Evolutionary conservation across 2,888 invertebrate genomes (phyloP).

Genomic region (Philereme transversata): DNA sequence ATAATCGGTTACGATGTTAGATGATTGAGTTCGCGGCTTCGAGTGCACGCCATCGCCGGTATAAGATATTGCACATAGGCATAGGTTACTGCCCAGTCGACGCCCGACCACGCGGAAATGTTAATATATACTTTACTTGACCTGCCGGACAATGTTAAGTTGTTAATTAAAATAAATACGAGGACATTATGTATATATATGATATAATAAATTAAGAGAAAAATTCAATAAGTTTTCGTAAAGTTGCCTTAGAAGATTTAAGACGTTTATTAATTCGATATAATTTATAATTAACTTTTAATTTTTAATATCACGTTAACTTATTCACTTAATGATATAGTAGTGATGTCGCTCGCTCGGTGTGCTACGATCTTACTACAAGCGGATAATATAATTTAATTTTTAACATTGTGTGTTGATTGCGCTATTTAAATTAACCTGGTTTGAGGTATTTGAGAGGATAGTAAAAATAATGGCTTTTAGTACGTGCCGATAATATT

Average conservation of each 20-base stretch:
- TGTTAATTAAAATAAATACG: conserved; percentile 71
- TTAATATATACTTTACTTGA: conserved; percentile 62
- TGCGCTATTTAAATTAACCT: conserved; percentile 73
- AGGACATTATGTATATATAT: conserved; percentile 83
- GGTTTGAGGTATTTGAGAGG: conserved; percentile 55
- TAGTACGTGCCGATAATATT: conserved; percentile 65
- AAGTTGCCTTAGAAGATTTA: conserved; percentile 78
- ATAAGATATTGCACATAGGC: conserved; percentile 50
- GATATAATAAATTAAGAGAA: conserved; percentile 81
- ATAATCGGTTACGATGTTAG: conserved; percentile 4
- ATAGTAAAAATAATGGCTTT: conserved; percentile 72
- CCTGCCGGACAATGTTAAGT: conserved; percentile 76
- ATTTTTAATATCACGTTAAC: conserved; percentile 41
- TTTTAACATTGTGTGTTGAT: conserved; percentile 72
- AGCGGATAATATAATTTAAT: conserved; percentile 44
- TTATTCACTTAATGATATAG: conserved; percentile 39
- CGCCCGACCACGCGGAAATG: conserved; percentile 34
- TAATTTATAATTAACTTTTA: conserved; percentile 59
- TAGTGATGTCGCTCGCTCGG: conserved; percentile 30
- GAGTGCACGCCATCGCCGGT: conserved; percentile 46
- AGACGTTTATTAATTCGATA: conserved; percentile 65
- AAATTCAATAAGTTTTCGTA: conserved; percentile 81
- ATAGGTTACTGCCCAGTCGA: conserved; percentile 50
- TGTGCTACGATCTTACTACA: conserved; percentile 38
- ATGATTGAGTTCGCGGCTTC: conserved; percentile 26